These are phyloP conservation scores for Arvicanthis niloticus DNA, from an alignment of 2,113 vertebrate species.

Conservation along the genomic window DNA sequence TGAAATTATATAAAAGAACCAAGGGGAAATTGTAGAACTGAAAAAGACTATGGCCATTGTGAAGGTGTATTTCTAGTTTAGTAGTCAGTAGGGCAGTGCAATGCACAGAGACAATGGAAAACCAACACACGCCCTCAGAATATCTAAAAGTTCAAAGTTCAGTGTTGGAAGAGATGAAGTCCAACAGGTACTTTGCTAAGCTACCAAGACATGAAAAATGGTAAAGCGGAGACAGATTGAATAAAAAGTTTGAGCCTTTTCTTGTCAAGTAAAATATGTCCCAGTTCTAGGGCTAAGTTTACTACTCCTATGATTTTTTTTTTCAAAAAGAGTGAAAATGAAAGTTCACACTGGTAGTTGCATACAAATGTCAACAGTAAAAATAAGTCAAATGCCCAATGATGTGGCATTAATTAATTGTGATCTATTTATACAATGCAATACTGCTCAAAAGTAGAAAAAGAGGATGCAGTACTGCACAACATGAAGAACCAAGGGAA, in stretches of 20 bases:
- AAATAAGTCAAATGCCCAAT: not conserved
- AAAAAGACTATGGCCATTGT: not conserved
- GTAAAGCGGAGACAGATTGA: not conserved
- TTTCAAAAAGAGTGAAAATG: not conserved
- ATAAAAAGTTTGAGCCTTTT: not conserved
- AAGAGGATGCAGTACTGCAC: not conserved
- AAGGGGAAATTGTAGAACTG: not conserved
- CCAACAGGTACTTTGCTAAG: not conserved
- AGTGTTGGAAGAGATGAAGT: not conserved
- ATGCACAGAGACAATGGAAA: not conserved
- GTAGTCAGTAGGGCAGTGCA: not conserved
- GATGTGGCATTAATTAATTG: not conserved
- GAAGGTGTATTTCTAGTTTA: not conserved
- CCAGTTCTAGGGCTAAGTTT: not conserved
- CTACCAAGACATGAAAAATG: not conserved
- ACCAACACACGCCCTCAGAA: not conserved
- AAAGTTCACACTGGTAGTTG: not conserved
- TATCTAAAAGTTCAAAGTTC: not conserved
- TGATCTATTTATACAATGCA: not conserved
- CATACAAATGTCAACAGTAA: slow-evolving; percentile 18
- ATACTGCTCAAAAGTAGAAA: not conserved
- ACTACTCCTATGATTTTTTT: not conserved
- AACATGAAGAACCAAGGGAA: not conserved
- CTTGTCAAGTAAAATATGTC: slow-evolving; percentile 13
- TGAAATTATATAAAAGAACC: not conserved